Evolutionary conservation across 1,140 invertebrate species (phyloP), one percentile per base, ranked within the genome.

Genomic region (Pantala flavescens): DNA sequence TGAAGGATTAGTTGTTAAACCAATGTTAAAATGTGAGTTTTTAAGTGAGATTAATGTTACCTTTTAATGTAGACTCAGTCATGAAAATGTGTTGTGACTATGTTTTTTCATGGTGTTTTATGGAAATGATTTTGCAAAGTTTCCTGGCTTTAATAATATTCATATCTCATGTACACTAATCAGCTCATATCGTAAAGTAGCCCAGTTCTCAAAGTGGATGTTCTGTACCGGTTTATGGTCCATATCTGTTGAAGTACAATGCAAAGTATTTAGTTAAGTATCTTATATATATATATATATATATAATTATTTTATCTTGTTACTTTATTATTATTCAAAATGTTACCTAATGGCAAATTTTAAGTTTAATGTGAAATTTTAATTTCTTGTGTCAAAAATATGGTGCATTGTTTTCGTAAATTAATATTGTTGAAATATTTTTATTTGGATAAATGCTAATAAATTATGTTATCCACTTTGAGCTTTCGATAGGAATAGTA

Each of bases 11-110:
- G 49, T 63, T 63, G 49, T 63, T 63, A 63, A 19, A 21, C 49
- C n/a, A 63, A 63, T 63, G 49, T 63, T 63, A 21, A 63, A 63
- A 63, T 63, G 49, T 63, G 49, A 63, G 49, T 63, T 63, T 63
- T 63, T 63, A 63, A 63, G 14, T 63, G 49, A 63, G 49, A 12
- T 63, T 63, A 63, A 63, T 63, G 49, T 63, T 63, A 63, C 49
- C 49, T 63, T 63, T 63, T 19, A 63, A 63, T 63, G 49, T 63
- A 63, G 49, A 63, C 49, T 12, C 49, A 63, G 49, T 63, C n/a
- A 63, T 63, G 16, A 16, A 63, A 63, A 63, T 63, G 49, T 63
- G 49, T 63, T 63, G 49, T 63, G 49, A 63, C 49, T 19, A 63
- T 63, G 49, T 3, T 63, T 63, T 63, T 63, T 63, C 49, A 19